Conservation (phyloP, 2,797 vertebrate genomes). For the Rhabdomys pumilio region DNA sequence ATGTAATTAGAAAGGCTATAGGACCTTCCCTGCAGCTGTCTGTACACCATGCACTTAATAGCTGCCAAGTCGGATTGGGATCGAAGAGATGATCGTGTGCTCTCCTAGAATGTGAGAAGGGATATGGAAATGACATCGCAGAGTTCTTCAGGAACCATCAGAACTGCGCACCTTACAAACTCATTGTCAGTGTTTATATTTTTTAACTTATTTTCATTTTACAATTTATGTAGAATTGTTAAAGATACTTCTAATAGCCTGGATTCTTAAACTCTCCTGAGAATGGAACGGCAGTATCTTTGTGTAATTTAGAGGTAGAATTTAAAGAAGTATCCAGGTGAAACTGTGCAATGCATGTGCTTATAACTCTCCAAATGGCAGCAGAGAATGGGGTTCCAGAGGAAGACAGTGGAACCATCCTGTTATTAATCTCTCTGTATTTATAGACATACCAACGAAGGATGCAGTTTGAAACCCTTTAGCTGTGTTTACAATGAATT, state of each 20-base stretch:
- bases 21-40: rapidly evolving
- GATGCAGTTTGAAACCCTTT: neutral
- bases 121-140: neutral
- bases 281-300: neutral
- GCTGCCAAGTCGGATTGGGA: rapidly evolving
- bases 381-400: neutral
- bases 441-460: neutral
- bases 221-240: neutral
- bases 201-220: neutral
- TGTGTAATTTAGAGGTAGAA: neutral
- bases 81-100: neutral
- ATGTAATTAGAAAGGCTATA: rapidly evolving
- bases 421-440: neutral
- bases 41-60: neutral
- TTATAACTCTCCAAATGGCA: neutral
- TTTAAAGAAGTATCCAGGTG: neutral
- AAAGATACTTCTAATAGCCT: neutral
- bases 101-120: neutral
- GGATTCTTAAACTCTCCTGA: neutral
- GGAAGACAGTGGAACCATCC: rapidly evolving
- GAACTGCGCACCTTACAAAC: neutral
- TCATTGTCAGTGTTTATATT: neutral
- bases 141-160: neutral
- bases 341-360: rapidly evolving
- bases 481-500: neutral